Base-by-base conservation (phyloP, 2,888 invertebrate genomes). In the Andrena trimmerana region DNA sequence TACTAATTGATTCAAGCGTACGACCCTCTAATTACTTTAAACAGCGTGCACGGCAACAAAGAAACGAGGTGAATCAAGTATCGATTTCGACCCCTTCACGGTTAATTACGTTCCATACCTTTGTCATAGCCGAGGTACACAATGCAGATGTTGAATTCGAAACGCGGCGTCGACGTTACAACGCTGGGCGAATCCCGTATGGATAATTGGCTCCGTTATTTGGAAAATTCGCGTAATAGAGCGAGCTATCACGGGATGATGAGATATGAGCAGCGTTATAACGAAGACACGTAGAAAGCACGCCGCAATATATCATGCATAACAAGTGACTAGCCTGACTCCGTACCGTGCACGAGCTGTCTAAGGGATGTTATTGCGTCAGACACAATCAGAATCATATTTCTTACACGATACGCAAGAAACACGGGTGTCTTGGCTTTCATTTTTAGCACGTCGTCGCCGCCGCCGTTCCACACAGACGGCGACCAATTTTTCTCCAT, bases 201-300 rank as follows among this genome's bases (percentile, higher is more conserved):
- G 59, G 57, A 70, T 82, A 81, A 83, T 76, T 80, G 81, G 75
- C 74, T 13, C 70, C 69, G 79, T 87, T 90, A 86, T 84, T 90
- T 86, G 84, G 86, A 87, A 90, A 90, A 86, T 88, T 86, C 85
- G 77, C 68, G 83, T 90, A 88, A 89, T 90, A 83, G 84, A 85
- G 82, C 75, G 74, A 82, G 86, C 84, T 85, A 85, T 88, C 87
- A 78, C 69, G 77, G 80, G 75, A 83, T 85, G 84, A 86, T 84
- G 84, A 88, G 89, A 90, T 90, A 91, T 88, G 91, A 92, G 88
- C 89, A 85, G 83, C 84, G 80, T 85, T 85, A 89, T 91, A 92
- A 92, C 91, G 91, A 92, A 92, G 92, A 91, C 92, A 92, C 92
- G 92, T 92, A 92, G 92, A 91, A 91, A 90, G 91, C 92, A 89